Conservation (phyloP, 2,113 vertebrate species). For the Ictalurus punctatus region DNA sequence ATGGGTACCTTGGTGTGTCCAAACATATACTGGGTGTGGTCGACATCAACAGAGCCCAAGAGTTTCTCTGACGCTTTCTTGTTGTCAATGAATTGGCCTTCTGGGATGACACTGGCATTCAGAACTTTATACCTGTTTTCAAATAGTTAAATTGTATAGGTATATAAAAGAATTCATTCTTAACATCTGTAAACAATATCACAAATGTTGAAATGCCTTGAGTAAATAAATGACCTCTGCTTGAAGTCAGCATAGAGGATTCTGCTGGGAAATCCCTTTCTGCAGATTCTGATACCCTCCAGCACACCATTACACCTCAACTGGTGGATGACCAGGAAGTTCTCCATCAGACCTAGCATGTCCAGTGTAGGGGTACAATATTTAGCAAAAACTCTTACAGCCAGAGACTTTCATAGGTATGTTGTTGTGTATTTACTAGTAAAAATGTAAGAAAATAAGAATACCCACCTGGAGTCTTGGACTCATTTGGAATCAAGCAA, state of each 20-base stretch:
- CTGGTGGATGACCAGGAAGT: conserved; percentile 77
- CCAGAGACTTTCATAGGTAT: no score
- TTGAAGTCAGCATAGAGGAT: conserved; percentile 88
- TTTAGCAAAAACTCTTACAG: no score
- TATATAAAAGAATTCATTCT: no score
- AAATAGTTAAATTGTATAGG: no score
- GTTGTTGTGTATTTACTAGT: no score
- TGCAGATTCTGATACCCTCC: conserved; percentile 87
- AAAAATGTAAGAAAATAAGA: no score
- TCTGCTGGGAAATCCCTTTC: conserved; percentile 90
- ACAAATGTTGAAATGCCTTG: not conserved
- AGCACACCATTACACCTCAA: conserved; percentile 85
- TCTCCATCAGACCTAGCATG: conserved; percentile 80
- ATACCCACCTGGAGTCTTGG: conserved; percentile 55
- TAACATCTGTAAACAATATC: no score
- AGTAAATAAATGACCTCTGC: conserved; percentile 70
- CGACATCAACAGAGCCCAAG: conserved; percentile 24
- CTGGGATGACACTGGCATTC: conserved; percentile 32
- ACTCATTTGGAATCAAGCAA: conserved; percentile 91
- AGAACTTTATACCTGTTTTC: conserved; percentile 17
- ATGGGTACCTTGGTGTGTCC: conserved; percentile 23
- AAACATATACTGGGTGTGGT: conserved; percentile 32
- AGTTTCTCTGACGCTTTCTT: conserved; percentile 25
- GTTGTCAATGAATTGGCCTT: conserved; percentile 29
- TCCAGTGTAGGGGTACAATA: no score